These are phyloP conservation scores for Matsumurasca onukii DNA, from an alignment of 1,140 invertebrate species.

Conservation along the genomic window DNA sequence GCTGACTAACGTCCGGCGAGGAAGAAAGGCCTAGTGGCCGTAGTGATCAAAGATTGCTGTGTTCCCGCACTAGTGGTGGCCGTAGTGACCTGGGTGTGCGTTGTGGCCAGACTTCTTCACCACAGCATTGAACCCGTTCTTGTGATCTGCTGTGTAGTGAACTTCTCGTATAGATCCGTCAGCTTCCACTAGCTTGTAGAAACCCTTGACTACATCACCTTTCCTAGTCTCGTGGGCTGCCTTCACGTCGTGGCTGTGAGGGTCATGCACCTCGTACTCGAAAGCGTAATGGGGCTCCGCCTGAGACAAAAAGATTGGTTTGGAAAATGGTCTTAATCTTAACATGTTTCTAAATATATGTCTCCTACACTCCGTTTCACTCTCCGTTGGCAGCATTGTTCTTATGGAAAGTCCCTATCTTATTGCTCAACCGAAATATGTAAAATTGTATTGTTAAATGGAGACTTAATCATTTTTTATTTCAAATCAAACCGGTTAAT, in stretches of 20 bases:
- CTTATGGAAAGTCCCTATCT: too few relatives aligned
- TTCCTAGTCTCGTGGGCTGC: slow-evolving; percentile 53
- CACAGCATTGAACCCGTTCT: slow-evolving; percentile 51
- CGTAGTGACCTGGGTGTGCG: slow-evolving; percentile 51
- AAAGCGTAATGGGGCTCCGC: slow-evolving; percentile 52
- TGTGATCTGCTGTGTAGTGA: slow-evolving; percentile 52
- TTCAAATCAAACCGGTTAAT: too few relatives aligned
- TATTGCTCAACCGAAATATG: too few relatives aligned
- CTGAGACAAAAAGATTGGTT: slow-evolving; percentile 31
- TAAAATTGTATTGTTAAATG: too few relatives aligned
- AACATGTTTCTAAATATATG: too few relatives aligned
- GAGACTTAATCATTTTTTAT: too few relatives aligned
- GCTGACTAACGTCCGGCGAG: too few relatives aligned
- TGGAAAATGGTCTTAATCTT: too few relatives aligned
- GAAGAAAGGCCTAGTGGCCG: too few relatives aligned
- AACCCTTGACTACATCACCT: slow-evolving; percentile 53
- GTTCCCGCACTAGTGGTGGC: slow-evolving; percentile 50
- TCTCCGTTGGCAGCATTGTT: too few relatives aligned
- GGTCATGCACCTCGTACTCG: slow-evolving; percentile 58
- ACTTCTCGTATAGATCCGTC: slow-evolving; percentile 53
- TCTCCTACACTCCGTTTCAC: too few relatives aligned
- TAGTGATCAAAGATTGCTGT: too few relatives aligned
- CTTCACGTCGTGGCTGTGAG: slow-evolving; percentile 55
- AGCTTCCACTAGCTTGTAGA: slow-evolving; percentile 53
- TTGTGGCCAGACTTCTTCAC: slow-evolving; percentile 43